Percentiles rank a stretch among this genome's conserved stretches.
Conservation (phyloP, 1,140 invertebrate genomes). For the Micrasema longulum region DNA sequence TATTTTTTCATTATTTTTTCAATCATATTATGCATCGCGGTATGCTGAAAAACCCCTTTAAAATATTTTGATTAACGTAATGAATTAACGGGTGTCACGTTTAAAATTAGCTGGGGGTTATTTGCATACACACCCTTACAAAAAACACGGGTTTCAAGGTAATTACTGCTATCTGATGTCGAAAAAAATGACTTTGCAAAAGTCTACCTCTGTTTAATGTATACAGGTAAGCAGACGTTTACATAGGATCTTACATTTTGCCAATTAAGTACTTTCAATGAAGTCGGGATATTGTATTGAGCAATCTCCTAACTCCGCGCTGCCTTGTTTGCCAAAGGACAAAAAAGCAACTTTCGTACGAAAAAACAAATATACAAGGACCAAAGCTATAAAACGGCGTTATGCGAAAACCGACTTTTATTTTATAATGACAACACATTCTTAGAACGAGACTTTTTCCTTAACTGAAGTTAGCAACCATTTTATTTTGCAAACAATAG, state of each 20-base stretch:
- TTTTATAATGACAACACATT: slow-evolving; percentile 36
- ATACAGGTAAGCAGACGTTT: slow-evolving; percentile 39
- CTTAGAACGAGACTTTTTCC: slow-evolving; percentile 9
- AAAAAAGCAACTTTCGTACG: slow-evolving; percentile 43
- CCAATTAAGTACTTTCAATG: slow-evolving; percentile 44
- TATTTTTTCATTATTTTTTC: no score
- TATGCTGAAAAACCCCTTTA: no score
- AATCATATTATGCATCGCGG: no score
- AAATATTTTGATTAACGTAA: no score
- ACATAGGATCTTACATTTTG: slow-evolving; percentile 47
- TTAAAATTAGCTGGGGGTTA: no score
- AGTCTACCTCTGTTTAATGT: slow-evolving; percentile 24
- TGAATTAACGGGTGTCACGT: no score
- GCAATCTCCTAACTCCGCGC: slow-evolving; percentile 39
- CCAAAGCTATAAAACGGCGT: slow-evolving; percentile 11
- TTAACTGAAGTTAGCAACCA: not conserved
- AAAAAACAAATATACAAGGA: slow-evolving; percentile 40
- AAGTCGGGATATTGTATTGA: slow-evolving; percentile 36
- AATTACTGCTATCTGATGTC: slow-evolving; percentile 18
- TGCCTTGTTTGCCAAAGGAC: slow-evolving; percentile 39
- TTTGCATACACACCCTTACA: not conserved
- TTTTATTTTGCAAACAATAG: slow-evolving; percentile 26
- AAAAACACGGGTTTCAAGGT: not conserved
- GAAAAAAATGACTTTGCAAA: slow-evolving; percentile 38
- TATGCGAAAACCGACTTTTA: slow-evolving; percentile 20